A percentile compares a stretch with the other conserved stretches of the same genome.
Conservation (phyloP, 2,113 vertebrate species). For the Perca schrenkii region DNA sequence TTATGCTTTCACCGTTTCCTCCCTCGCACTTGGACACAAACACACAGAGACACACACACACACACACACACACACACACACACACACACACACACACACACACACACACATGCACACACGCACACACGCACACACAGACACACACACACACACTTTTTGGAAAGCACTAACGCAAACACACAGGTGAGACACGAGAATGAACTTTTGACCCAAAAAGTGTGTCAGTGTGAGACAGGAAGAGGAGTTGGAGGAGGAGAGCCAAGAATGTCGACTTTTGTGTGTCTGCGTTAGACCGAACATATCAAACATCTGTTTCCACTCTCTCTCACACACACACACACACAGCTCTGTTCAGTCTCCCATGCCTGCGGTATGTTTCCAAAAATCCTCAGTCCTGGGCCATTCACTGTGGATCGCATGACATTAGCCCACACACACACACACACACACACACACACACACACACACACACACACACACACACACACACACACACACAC, state of each 20-base stretch:
- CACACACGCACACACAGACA: background rate
- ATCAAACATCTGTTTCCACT: constrained; percentile 77
- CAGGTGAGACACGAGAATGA: background rate
- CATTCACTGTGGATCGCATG: constrained; percentile 43
- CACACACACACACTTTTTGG: background rate
- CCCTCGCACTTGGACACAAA: background rate
- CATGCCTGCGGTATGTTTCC: constrained; percentile 57
- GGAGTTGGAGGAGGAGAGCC: background rate
- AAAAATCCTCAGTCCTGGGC: constrained; percentile 42
- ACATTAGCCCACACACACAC: constrained; percentile 41
- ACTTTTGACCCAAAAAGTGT: background rate
- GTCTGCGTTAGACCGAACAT: constrained; percentile 23
- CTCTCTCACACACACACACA: constrained; percentile 55
- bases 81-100: too few relatives aligned
- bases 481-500: constrained; percentile 15
- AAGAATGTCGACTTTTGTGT: background rate
- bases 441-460: constrained; percentile 25
- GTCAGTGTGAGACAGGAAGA: background rate
- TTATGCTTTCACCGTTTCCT: constrained; percentile 29
- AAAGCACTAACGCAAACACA: too few relatives aligned
- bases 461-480: constrained; percentile 23
- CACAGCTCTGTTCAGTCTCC: constrained; percentile 47
- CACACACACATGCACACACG: background rate
- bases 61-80: too few relatives aligned
- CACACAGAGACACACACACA: too few relatives aligned